A percentile compares a stretch with the other conserved stretches of the same genome.
phyloP scores from a whole-genome alignment of 2,797 vertebrate species.

The Novumbra hubbsi region DNA sequence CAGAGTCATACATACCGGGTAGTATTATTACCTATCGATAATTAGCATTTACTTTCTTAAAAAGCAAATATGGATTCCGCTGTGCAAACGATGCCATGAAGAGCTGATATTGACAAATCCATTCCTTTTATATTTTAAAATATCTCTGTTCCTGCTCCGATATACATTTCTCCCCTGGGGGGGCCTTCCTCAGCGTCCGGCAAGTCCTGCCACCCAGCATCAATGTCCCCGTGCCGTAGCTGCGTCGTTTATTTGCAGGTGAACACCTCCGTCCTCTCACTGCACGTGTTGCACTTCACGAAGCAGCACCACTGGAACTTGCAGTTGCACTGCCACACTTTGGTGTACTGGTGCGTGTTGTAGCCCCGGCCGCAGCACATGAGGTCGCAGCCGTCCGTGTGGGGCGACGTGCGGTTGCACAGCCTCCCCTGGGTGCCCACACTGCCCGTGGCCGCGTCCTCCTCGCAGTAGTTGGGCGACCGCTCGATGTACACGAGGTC shows the following conservation, averaged over 20 bases:
- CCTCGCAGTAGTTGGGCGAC: conserved; percentile 99
- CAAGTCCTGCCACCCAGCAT: conserved; percentile 3
- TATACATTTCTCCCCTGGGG: conserved; percentile 13
- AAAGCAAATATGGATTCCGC: conserved; percentile 57
- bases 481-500: conserved; percentile 97
- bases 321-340: conserved; percentile 98
- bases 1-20: conserved; percentile 56
- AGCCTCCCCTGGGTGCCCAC: conserved; percentile 91
- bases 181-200: conserved; percentile 12
- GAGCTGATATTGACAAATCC: conserved; percentile 65
- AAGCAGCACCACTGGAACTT: conserved; percentile 99
- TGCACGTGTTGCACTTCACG: conserved; percentile 97
- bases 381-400: conserved; percentile 85
- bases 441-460: conserved; percentile 89
- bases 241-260: conserved; percentile 86
- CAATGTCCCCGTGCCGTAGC: background rate
- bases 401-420: conserved; percentile 92
- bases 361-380: conserved; percentile 99
- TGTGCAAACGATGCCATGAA: conserved; percentile 84
- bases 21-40: conserved; percentile 64
- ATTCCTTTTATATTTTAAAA: conserved; percentile 47
- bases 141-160: conserved; percentile 5
- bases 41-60: conserved; percentile 59
- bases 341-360: conserved; percentile 96
- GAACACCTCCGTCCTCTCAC: conserved; percentile 94